Base-by-base conservation (phyloP, 2,797 vertebrate genomes). In the Microctenopoma lineatum region DNA sequence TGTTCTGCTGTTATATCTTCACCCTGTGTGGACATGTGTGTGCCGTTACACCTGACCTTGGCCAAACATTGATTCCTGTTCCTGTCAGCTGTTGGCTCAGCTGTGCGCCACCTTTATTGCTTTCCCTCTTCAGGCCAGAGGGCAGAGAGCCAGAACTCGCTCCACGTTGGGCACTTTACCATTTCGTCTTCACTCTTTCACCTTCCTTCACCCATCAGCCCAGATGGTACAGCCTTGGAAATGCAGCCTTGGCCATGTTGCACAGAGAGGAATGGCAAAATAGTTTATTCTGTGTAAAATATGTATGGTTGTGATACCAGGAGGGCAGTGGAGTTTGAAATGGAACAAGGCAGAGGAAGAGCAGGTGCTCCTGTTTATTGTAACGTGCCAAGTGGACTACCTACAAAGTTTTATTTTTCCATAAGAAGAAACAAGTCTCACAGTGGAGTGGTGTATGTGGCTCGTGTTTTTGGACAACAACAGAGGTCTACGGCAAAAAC, bases 61-160 rank as follows among this genome's bases (percentile, higher is more conserved):
- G 86, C 81, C 76, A 73, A 79, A 71, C 75, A 75, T 83, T 50
- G 75, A 79, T 89, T 92, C 88, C 88, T 90, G 85, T 92, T 88
- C 85, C 89, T 88, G 88, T 91, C 92, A 91, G 90, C 89, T 92
- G 90, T 80, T 86, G 81, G 86, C 90, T 81, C 91, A 79, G 89
- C 75, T 83, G 83, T 62, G 42, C 42, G 62, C 76, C 85, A 77
- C 81, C 81, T 90, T 92, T 89, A 91, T 91, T 83, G 87, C 84
- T 86, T 81, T 73, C 82, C 70, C 84, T 72, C 14, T 2, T 34
- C 14, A 69, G 83, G 84, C 84, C 78, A 81, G 63, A 76, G 68
- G 89, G 89, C 81, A 16, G 12, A 4, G 26, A 58, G 87, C 90
- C 91, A 89, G 76, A 60, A 45, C 78, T 73, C 18, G 11, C 47